phyloP scores from a whole-genome alignment of 2,888 invertebrate species.

The Leucoma salicis region DNA sequence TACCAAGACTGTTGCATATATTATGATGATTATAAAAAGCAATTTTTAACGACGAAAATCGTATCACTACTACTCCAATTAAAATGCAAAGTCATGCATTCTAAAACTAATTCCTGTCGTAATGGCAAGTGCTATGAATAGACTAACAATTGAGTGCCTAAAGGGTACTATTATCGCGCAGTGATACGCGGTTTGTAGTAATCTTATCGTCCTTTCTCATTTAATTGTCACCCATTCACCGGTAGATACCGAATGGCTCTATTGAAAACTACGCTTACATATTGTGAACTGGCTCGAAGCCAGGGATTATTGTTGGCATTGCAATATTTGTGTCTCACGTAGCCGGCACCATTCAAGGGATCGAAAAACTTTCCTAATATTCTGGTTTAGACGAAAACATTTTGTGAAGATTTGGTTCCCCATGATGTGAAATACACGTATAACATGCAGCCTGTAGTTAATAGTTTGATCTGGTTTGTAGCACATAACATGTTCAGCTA shows the following conservation, averaged over 20 bases:
- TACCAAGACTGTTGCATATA: too few species aligned
- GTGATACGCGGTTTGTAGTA: conserved; percentile 15
- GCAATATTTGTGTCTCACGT: conserved; percentile 78
- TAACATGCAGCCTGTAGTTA: too few species aligned
- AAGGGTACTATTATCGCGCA: conserved; percentile 16
- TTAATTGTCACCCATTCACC: conserved; percentile 36
- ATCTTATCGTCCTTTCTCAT: conserved; percentile 29
- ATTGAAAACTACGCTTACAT: conserved; percentile 57
- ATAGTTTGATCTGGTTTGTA: too few species aligned
- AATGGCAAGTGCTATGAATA: conserved; percentile 22
- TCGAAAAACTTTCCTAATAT: conserved; percentile 81
- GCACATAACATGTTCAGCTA: too few species aligned
- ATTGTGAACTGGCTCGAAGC: conserved; percentile 73
- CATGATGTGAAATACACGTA: too few species aligned
- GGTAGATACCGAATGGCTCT: conserved; percentile 39
- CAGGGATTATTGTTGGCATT: conserved; percentile 70
- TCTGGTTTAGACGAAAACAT: conserved; percentile 61
- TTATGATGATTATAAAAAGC: too few species aligned
- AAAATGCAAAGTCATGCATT: conserved; percentile 27
- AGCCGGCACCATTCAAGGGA: conserved; percentile 65
- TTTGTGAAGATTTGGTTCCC: conserved; percentile 52
- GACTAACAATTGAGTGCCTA: conserved; percentile 13
- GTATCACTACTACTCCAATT: too few species aligned
- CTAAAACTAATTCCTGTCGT: conserved; percentile 28
- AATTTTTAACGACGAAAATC: too few species aligned